Conservation (phyloP, 2,888 invertebrate species). For the Mimas tiliae region DNA sequence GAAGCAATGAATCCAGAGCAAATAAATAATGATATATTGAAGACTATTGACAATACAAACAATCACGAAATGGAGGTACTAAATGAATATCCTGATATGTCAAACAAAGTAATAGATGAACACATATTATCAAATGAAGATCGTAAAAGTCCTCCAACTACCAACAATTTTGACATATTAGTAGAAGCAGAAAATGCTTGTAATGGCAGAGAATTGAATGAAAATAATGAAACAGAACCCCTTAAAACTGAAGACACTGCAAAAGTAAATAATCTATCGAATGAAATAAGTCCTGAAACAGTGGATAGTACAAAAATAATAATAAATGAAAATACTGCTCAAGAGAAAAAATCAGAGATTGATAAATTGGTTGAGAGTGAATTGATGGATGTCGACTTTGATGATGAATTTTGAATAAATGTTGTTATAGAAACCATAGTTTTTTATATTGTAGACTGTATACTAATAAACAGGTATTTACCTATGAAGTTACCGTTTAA, state of each 20-base stretch:
- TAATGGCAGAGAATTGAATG: slow-evolving; percentile 19
- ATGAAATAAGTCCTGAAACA: slow-evolving; percentile 10
- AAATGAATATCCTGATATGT: neutral
- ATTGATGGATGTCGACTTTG: slow-evolving; percentile 73
- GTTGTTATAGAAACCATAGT: too few species aligned
- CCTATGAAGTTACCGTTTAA: too few species aligned
- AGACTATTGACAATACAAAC: neutral
- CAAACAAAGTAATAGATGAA: neutral
- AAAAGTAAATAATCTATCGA: neutral
- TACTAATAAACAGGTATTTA: too few species aligned
- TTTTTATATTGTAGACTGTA: too few species aligned
- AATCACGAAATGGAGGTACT: neutral
- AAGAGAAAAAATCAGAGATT: slow-evolving; percentile 19
- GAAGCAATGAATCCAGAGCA: neutral
- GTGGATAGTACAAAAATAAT: neutral
- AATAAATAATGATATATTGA: neutral
- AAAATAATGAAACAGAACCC: slow-evolving; percentile 25
- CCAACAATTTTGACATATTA: neutral
- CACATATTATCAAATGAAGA: neutral
- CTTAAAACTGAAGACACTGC: slow-evolving; percentile 3
- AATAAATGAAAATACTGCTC: slow-evolving; percentile 3
- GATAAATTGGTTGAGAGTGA: slow-evolving; percentile 41
- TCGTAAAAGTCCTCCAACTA: neutral
- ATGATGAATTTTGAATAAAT: slow-evolving; percentile 62
- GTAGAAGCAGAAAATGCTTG: neutral